Conservation (phyloP, 2,888 invertebrate species). For the Crepidodera aurea region DNA sequence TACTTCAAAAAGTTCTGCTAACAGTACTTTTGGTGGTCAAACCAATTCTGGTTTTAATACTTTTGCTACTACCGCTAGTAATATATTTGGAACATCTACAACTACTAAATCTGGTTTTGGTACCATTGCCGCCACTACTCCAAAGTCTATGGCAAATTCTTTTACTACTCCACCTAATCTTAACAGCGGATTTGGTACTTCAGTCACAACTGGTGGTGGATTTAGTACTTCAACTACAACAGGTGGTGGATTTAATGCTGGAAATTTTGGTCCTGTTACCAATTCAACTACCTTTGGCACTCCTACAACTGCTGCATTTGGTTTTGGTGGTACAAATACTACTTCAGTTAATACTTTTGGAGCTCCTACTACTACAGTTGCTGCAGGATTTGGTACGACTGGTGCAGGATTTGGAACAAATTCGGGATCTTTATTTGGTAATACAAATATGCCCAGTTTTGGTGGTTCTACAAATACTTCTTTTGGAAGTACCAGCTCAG, state of each 20-base stretch:
- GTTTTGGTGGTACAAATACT: conserved; percentile 35
- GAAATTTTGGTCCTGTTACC: conserved; percentile 7
- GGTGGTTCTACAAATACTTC: conserved; percentile 32
- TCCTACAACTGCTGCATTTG: conserved; percentile 1
- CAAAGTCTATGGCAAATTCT: neutral
- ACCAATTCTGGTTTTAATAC: neutral
- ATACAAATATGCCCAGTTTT: conserved; percentile 18
- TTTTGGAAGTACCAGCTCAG: conserved; percentile 29
- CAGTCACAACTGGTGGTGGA: neutral
- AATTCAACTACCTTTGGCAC: conserved; percentile 4
- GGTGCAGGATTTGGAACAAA: conserved; percentile 8
- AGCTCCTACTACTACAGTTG: neutral
- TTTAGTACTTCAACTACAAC: neutral
- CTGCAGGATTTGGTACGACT: conserved; percentile 11
- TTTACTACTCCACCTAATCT: neutral
- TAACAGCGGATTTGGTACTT: neutral
- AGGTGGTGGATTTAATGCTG: neutral
- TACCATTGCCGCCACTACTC: conserved; percentile 14
- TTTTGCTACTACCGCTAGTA: neutral
- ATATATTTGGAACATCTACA: conserved; percentile 14
- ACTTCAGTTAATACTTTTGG: conserved; percentile 13
- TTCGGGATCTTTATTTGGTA: conserved; percentile 6
- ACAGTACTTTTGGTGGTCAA: neutral
- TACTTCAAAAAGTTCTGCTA: conserved; percentile 13
- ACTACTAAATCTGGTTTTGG: conserved; percentile 18